Evolutionary conservation across 2,888 invertebrate genomes (phyloP).

Genomic region (Archips xylosteana): DNA sequence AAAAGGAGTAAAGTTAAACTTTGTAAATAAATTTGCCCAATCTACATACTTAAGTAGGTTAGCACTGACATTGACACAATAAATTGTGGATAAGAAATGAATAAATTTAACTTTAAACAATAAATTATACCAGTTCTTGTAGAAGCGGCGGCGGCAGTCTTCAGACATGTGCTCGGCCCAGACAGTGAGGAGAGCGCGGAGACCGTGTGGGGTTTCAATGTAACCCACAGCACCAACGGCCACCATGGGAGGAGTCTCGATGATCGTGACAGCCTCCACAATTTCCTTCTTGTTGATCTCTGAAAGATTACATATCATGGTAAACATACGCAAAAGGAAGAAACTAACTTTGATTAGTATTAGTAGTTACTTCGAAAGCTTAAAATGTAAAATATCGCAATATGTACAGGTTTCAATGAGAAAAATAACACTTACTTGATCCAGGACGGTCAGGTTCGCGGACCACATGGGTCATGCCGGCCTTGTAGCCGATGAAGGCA

Average conservation of each 20-base stretch:
- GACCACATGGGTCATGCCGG: constrained; percentile 99
- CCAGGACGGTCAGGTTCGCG: constrained; percentile 99
- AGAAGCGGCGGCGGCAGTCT: constrained; percentile 99
- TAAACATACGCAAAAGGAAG: neutral
- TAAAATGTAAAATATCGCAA: too few species aligned
- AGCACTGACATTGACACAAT: too few species aligned
- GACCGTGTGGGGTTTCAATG: constrained; percentile 99
- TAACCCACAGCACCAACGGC: constrained; percentile 99
- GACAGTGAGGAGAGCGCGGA: constrained; percentile 97
- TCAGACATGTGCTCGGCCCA: constrained; percentile 99
- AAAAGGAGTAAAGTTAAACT: neutral
- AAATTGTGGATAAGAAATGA: too few species aligned
- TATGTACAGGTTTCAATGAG: too few species aligned
- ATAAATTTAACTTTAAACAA: too few species aligned
- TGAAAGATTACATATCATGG: constrained; percentile 64
- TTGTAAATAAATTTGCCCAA: too few species aligned
- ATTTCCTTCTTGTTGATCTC: constrained; percentile 99
- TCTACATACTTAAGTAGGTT: too few species aligned
- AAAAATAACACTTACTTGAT: constrained; percentile 92
- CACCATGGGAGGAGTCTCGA: constrained; percentile 99
- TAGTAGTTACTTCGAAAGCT: too few species aligned
- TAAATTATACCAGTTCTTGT: constrained; percentile 98
- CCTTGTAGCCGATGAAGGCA: constrained; percentile 99
- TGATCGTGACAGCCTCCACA: constrained; percentile 98
- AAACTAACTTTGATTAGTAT: too few species aligned